A percentile compares a stretch with the other conserved stretches of the same genome.
Evolutionary conservation across 35 echinoderm and acorn worm species (phyloP).

Genomic region (Patiria miniata): DNA sequence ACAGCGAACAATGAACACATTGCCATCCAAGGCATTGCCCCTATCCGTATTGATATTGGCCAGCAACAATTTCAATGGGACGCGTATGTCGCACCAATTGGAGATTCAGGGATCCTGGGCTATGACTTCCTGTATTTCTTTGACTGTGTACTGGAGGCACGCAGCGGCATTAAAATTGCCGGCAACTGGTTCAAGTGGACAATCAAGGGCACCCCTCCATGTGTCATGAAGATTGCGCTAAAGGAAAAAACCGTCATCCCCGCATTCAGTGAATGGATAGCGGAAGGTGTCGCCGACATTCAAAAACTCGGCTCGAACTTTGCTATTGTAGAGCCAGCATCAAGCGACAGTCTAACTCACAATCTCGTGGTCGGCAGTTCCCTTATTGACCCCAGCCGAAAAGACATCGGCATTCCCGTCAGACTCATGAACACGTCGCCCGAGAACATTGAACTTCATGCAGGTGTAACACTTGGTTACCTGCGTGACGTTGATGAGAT

Average conservation of each 20-base stretch:
- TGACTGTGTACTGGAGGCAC: conserved; percentile 44
- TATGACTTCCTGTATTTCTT: conserved; percentile 59
- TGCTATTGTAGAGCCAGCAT: conserved; percentile 42
- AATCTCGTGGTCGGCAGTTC: conserved; percentile 33
- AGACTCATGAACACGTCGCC: conserved; percentile 44
- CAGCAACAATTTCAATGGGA: conserved; percentile 63
- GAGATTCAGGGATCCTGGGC: conserved; percentile 42
- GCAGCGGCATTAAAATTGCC: conserved; percentile 34
- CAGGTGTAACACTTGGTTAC: background rate
- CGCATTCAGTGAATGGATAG: conserved; percentile 43
- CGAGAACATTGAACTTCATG: background rate
- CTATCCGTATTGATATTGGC: too few relatives aligned
- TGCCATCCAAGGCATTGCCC: too few relatives aligned
- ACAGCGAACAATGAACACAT: too few relatives aligned
- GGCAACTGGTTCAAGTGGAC: conserved; percentile 16
- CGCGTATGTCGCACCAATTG: conserved; percentile 49
- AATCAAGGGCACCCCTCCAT: conserved; percentile 34
- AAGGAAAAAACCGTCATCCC: conserved; percentile 30
- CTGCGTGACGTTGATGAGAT: conserved; percentile 31
- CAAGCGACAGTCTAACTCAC: background rate
- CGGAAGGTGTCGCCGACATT: conserved; percentile 30
- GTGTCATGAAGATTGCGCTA: background rate
- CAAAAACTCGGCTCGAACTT: background rate
- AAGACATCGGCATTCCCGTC: conserved; percentile 38
- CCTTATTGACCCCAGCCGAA: conserved; percentile 1